Evolutionary conservation across 2,888 invertebrate species (phyloP).

Genomic region (Bibio marci): DNA sequence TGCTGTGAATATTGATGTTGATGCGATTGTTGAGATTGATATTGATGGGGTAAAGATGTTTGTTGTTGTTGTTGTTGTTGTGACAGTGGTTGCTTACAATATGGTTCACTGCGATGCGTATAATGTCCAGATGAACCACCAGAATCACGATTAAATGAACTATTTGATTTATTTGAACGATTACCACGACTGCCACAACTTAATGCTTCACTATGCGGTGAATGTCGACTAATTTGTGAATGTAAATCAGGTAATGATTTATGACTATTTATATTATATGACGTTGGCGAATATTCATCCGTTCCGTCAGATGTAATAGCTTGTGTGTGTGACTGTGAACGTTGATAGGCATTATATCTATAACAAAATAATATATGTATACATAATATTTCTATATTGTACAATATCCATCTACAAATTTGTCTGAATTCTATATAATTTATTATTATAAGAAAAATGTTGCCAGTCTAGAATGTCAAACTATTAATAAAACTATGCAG

Average conservation of each 20-base stretch:
- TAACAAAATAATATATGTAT: slow-evolving; percentile 10
- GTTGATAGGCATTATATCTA: slow-evolving; percentile 21
- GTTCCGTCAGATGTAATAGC: slow-evolving; percentile 37
- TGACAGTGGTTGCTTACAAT: slow-evolving; percentile 20
- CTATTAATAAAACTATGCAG: no score
- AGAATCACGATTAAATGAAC: slow-evolving; percentile 57
- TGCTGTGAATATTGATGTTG: slow-evolving; percentile 2
- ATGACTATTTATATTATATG: slow-evolving; percentile 48
- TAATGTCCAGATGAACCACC: slow-evolving; percentile 72
- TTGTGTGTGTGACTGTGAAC: slow-evolving; percentile 47
- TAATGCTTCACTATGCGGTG: slow-evolving; percentile 29
- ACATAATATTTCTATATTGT: no score
- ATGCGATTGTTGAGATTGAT: slow-evolving; percentile 1
- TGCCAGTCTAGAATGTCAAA: no score
- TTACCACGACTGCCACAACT: slow-evolving; percentile 30
- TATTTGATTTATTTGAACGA: slow-evolving; percentile 33
- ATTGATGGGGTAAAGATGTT: no score
- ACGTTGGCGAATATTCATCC: slow-evolving; percentile 19
- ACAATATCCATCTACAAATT: no score
- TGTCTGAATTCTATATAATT: no score
- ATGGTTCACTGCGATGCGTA: slow-evolving; percentile 66
- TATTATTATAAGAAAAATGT: no score
- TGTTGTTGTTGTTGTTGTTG: background rate
- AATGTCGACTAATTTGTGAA: slow-evolving; percentile 35
- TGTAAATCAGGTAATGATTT: slow-evolving; percentile 70